Conservation (phyloP, 2,888 invertebrate species). For the Drosophila antonietae region DNA sequence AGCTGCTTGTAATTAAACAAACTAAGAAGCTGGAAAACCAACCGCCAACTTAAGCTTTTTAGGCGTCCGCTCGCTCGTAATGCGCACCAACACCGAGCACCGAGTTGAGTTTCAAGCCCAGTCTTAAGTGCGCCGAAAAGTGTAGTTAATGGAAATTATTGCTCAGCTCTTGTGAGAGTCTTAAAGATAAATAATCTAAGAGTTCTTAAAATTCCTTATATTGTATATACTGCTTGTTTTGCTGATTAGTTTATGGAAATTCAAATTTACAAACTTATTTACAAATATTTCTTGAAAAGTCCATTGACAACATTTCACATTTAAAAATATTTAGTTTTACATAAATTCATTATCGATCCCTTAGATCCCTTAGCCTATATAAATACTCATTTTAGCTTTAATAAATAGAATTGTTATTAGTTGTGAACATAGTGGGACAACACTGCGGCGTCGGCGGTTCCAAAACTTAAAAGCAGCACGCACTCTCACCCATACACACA, state of each 20-base stretch:
- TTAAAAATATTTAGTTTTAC: background rate
- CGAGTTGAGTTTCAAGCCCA: background rate
- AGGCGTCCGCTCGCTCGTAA: slow-evolving; percentile 18
- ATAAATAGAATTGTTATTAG: slow-evolving; percentile 23
- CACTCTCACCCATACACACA: slow-evolving; percentile 30
- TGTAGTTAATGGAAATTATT: slow-evolving; percentile 40
- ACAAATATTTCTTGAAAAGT: background rate
- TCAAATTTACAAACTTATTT: too few relatives aligned
- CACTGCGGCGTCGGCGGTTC: slow-evolving; percentile 31
- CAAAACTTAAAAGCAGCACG: slow-evolving; percentile 56
- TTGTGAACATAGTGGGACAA: slow-evolving; percentile 26
- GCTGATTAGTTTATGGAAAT: background rate
- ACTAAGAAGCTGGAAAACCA: slow-evolving; percentile 41
- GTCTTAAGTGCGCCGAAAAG: slow-evolving; percentile 15
- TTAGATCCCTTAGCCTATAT: background rate
- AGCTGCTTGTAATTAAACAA: slow-evolving; percentile 58
- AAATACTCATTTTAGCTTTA: background rate
- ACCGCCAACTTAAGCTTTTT: slow-evolving; percentile 12
- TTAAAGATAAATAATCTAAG: background rate
- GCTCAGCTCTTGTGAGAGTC: background rate
- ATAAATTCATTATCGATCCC: background rate
- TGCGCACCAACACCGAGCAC: background rate
- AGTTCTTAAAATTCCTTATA: background rate
- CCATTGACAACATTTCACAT: too few relatives aligned
- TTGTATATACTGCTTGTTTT: background rate